A percentile compares a stretch with the other conserved stretches of the same genome.
Evolutionary conservation across 2,888 invertebrate genomes (phyloP).

Genomic region (Nomada hirtipes): DNA sequence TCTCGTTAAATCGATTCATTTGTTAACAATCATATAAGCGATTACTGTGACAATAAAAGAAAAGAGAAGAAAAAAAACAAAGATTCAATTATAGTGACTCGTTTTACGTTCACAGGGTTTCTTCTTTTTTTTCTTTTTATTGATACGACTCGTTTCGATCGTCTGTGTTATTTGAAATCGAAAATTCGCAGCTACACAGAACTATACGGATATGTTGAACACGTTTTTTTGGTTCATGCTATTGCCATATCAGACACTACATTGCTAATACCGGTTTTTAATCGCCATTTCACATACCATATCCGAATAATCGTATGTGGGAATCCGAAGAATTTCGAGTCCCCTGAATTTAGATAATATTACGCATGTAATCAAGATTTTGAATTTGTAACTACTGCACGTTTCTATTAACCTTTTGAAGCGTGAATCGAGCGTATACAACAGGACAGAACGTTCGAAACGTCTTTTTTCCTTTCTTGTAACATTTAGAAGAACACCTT

Average conservation of each 20-base stretch:
- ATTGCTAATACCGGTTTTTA: conserved; percentile 51
- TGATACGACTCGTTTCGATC: neutral
- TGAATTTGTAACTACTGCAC: conserved; percentile 33
- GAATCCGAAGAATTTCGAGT: conserved; percentile 42
- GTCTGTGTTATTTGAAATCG: neutral
- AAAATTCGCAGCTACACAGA: neutral
- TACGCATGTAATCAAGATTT: conserved; percentile 36
- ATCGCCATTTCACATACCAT: conserved; percentile 51
- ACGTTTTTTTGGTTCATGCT: conserved; percentile 54
- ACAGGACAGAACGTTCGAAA: neutral
- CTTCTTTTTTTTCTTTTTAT: neutral
- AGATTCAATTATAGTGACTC: neutral
- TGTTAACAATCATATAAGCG: conserved; percentile 20
- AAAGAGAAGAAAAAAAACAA: neutral
- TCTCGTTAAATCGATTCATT: conserved; percentile 13
- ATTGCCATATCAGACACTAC: conserved; percentile 47
- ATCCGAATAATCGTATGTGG: conserved; percentile 40
- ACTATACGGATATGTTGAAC: neutral
- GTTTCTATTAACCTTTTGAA: conserved; percentile 46
- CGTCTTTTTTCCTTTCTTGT: neutral
- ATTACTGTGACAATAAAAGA: conserved; percentile 54
- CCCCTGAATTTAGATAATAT: conserved; percentile 33
- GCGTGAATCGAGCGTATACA: neutral
- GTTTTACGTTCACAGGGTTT: conserved; percentile 25
- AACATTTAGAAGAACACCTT: neutral